Evolutionary conservation across 1,140 invertebrate species (phyloP).

Genomic region (Halictus rubicundus): DNA sequence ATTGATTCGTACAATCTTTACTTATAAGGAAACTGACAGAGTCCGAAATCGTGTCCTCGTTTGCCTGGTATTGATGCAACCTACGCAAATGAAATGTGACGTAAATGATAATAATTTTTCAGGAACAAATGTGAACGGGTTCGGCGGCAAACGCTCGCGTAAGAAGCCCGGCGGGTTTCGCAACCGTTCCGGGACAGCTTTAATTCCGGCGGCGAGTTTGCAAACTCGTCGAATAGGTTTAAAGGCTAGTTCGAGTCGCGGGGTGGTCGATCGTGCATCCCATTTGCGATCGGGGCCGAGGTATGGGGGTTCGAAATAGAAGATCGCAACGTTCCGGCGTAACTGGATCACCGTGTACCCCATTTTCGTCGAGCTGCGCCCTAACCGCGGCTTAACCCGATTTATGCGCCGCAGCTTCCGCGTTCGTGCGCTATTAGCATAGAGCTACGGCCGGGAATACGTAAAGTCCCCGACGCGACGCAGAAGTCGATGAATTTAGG

Average conservation of each 20-base stretch:
- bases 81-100: too few species aligned
- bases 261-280: constrained; percentile 9
- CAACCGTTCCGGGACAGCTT: neutral
- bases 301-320: neutral
- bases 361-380: constrained; percentile 32
- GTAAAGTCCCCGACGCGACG: constrained; percentile 48
- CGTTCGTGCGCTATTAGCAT: constrained; percentile 53
- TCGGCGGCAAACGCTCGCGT: too few species aligned
- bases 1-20: too few species aligned
- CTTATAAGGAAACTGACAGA: too few species aligned
- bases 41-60: too few species aligned
- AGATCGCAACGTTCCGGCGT: constrained; percentile 11
- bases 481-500: constrained; percentile 58
- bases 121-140: too few species aligned
- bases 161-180: too few species aligned
- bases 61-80: too few species aligned
- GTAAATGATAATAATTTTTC: too few species aligned
- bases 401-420: constrained; percentile 52
- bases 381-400: constrained; percentile 56
- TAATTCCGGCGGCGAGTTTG: constrained; percentile 7
- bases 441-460: constrained; percentile 52
- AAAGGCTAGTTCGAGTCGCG: neutral
- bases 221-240: constrained; percentile 23
- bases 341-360: constrained; percentile 41
- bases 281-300: constrained; percentile 8